phyloP scores from a whole-genome alignment of 2,797 vertebrate species.

The Eospalax fontanierii region DNA sequence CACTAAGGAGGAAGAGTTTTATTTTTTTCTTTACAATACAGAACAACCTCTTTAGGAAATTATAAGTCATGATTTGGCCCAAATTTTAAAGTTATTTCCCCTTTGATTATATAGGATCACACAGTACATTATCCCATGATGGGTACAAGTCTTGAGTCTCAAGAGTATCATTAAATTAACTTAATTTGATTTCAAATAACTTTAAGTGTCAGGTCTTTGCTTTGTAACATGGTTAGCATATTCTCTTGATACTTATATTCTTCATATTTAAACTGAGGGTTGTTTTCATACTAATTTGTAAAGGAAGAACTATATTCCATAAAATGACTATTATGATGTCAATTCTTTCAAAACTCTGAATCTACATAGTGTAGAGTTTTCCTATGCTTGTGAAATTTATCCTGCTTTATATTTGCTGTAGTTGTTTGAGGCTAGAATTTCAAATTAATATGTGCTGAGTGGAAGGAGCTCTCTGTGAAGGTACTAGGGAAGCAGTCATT shows the following conservation, averaged over 20 bases:
- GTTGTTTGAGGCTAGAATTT: neutral
- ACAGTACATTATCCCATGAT: neutral
- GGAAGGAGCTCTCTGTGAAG: neutral
- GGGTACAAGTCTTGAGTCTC: neutral
- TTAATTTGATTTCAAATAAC: neutral
- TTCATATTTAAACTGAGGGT: neutral
- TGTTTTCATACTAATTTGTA: neutral
- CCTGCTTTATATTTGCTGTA: neutral
- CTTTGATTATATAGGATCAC: neutral
- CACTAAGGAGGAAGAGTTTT: neutral
- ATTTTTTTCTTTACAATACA: neutral
- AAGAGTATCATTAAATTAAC: neutral
- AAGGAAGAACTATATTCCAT: neutral
- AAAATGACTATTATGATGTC: too few species aligned
- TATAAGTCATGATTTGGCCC: too few species aligned
- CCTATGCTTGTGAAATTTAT: neutral
- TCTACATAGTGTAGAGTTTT: neutral
- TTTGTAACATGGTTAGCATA: neutral
- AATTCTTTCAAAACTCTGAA: neutral
- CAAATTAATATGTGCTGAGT: neutral
- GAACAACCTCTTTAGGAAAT: neutral
- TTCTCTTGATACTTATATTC: neutral
- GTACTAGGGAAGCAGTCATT: neutral
- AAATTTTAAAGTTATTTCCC: neutral
- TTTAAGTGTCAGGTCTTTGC: neutral